Evolutionary conservation across 2,797 vertebrate genomes (phyloP).

Genomic region (Vultur gryphus): DNA sequence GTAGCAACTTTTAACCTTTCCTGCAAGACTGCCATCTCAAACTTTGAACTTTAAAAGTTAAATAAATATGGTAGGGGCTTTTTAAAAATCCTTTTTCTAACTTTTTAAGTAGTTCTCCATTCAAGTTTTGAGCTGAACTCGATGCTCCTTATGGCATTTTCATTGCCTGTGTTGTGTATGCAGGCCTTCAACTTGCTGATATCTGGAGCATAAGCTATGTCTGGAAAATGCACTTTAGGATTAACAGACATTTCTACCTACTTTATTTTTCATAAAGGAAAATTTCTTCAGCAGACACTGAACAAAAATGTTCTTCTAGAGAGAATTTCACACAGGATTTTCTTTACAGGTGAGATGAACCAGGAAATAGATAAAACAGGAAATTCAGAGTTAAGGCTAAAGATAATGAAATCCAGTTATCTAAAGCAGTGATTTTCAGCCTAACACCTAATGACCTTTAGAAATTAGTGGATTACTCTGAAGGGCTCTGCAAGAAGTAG

Average conservation of each 20-base stretch:
- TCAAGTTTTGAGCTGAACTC: not conserved
- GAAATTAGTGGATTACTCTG: not conserved
- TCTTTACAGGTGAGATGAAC: not conserved
- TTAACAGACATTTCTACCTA: not conserved
- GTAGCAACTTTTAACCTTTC: not conserved
- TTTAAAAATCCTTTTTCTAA: not conserved
- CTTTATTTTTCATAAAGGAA: not conserved
- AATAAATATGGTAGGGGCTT: not conserved
- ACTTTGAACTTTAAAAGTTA: not conserved
- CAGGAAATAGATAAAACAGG: not conserved
- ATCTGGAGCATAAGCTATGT: not conserved
- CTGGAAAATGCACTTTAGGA: not conserved
- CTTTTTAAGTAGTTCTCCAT: not conserved
- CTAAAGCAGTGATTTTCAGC: not conserved
- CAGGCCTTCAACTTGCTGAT: not conserved
- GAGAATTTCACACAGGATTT: not conserved
- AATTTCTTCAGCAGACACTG: not conserved
- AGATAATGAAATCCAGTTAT: not conserved
- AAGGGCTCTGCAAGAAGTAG: not conserved
- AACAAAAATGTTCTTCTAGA: not conserved
- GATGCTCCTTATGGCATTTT: not conserved
- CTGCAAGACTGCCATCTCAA: not conserved
- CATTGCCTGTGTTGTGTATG: not conserved
- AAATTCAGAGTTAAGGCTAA: not conserved
- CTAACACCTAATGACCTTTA: not conserved